Evolutionary conservation across 2,888 invertebrate genomes (phyloP).

Genomic region (Epirrhoe alternata): DNA sequence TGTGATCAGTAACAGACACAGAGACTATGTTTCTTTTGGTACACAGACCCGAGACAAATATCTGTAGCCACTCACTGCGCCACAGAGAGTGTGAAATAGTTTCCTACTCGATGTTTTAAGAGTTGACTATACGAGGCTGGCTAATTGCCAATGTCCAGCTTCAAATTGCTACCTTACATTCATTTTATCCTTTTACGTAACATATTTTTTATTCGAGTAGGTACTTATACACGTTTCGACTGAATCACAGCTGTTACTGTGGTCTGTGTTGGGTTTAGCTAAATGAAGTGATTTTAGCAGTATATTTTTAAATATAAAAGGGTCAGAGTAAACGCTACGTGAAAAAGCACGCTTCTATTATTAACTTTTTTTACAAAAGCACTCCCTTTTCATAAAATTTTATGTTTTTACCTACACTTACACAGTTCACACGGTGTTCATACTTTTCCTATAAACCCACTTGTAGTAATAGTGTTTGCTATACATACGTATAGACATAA

Average conservation of each 20-base stretch:
- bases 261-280: constrained; percentile 21
- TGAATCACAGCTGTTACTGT: constrained; percentile 35
- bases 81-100: too few species aligned
- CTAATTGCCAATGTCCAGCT: constrained; percentile 54
- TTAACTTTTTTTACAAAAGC: background rate
- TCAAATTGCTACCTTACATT: constrained; percentile 49
- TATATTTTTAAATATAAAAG: background rate
- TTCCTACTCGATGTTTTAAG: background rate
- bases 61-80: too few species aligned
- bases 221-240: constrained; percentile 31
- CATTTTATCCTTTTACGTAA: constrained; percentile 49
- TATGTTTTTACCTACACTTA: background rate
- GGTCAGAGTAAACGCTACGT: background rate
- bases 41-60: too few species aligned
- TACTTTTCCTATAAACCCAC: too few species aligned
- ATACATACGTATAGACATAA: too few species aligned
- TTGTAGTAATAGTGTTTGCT: too few species aligned
- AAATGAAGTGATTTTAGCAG: constrained; percentile 26
- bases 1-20: too few species aligned
- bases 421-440: background rate
- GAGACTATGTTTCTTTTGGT: too few species aligned
- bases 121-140: constrained; percentile 49
- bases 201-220: constrained; percentile 33
- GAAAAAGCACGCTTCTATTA: too few species aligned
- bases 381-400: background rate